phyloP scores from a whole-genome alignment of 2,797 vertebrate genomes.

The Anabas testudineus region DNA sequence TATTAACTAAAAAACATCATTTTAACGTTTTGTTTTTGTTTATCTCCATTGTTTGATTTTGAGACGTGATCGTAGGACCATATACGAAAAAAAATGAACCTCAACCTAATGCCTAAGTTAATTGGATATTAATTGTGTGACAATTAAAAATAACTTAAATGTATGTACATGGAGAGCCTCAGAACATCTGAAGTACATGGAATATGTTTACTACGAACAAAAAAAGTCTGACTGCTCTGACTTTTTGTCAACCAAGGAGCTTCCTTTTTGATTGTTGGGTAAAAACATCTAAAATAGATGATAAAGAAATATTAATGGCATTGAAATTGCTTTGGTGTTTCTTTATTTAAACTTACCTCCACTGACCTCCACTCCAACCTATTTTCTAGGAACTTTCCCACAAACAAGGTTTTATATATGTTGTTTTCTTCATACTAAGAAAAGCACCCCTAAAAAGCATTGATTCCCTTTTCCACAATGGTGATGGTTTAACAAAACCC shows the following conservation, averaged over 20 bases:
- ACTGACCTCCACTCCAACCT: background rate
- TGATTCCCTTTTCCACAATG: slow-evolving; percentile 49
- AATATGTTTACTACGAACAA: background rate
- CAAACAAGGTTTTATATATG: background rate
- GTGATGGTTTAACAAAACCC: slow-evolving; percentile 14
- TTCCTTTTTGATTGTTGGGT: background rate
- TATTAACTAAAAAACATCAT: background rate
- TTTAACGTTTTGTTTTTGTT: too few relatives aligned
- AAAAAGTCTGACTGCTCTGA: background rate
- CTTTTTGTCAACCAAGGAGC: background rate
- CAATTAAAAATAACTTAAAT: background rate
- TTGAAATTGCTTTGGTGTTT: background rate
- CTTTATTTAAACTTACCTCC: background rate
- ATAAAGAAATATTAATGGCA: background rate
- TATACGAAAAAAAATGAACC: background rate
- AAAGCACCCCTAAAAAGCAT: slow-evolving; percentile 5
- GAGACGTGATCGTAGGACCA: background rate
- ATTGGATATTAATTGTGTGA: background rate
- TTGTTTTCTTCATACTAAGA: slow-evolving; percentile 1
- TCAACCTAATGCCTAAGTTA: background rate
- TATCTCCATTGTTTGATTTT: slow-evolving; percentile 7
- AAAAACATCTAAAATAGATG: slow-evolving; percentile 6
- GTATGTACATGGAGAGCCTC: background rate
- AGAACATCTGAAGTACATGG: background rate
- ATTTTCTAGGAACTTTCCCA: background rate